Evolutionary conservation across 2,113 vertebrate species (phyloP), one percentile per base, ranked within the genome.

Genomic region (Nannobrachium achirus): DNA sequence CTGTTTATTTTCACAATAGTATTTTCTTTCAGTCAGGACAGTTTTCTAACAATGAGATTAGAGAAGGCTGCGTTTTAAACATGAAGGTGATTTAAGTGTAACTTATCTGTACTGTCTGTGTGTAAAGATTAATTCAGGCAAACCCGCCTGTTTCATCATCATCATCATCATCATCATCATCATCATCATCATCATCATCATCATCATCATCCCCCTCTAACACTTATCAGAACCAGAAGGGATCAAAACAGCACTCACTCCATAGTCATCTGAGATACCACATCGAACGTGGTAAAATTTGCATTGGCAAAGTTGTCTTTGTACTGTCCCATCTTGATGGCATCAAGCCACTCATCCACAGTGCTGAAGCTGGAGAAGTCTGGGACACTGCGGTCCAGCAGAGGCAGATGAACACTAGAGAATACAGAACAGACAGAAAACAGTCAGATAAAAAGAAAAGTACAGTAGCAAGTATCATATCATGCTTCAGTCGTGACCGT

Each of bases 281-380:
- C 87, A 0, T 99, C 97, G 51, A 99, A 99, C 80, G 93, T 95
- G 65, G 94, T 92, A 82, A 98, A 98, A 78, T 96, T 95, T 0
- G 94, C 94, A 6, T 70, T 96, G 93, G 95, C 92, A 11, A 99
- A 99, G 86, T 94, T 98, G 88, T 99, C 96, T 91, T 98, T 99
- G 92, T 99, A 99, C 81, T 98, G 98, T 77, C 97, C 96, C 98
- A 99, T 99, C 92, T 99, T 99, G 91, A 99, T 99, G 89, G 97
- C 98, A 7, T 99, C 98, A 86, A 99, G 93, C 98, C 98, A 99
- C 70, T 99, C 96, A 1, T 97, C 97, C 91, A 99, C 97, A 0
- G 94, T 97, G 89, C 95, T 96, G 93, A 99, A 99, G 90, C 95
- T 98, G 90, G 94, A 97, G 79, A 99, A 99, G 85, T 99, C 98